Evolutionary conservation across 1,140 invertebrate genomes (phyloP).

Genomic region (Psilanteris sp.): DNA sequence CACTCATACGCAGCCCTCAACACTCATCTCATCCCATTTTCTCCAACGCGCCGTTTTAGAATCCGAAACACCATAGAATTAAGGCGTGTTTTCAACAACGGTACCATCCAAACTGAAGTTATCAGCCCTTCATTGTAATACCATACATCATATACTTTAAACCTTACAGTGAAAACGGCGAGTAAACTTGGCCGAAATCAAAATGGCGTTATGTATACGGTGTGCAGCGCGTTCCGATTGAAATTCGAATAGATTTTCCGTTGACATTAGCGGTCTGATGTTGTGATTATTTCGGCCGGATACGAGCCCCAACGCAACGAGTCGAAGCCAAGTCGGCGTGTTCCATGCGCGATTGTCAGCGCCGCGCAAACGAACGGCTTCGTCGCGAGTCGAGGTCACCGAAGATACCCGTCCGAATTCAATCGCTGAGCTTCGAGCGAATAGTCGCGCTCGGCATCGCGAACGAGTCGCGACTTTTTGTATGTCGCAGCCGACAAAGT

Average conservation of each 20-base stretch:
- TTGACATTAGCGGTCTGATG: conserved; percentile 62
- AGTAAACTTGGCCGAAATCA: conserved; percentile 56
- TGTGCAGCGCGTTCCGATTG: conserved; percentile 46
- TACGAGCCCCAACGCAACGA: conserved; percentile 10
- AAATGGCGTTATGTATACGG: conserved; percentile 72
- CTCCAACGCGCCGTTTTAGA: too few relatives aligned
- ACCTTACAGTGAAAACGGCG: too few relatives aligned
- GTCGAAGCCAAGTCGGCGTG: conserved; percentile 17
- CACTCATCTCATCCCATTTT: too few relatives aligned
- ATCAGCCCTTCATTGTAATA: too few relatives aligned
- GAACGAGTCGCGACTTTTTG: conserved; percentile 24
- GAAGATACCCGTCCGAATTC: conserved; percentile 39
- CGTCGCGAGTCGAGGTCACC: conserved; percentile 55
- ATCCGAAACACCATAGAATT: too few relatives aligned
- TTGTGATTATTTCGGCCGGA: conserved; percentile 30
- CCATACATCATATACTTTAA: too few relatives aligned
- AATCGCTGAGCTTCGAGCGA: conserved; percentile 19
- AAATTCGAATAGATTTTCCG: conserved; percentile 42
- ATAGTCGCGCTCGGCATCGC: conserved; percentile 12
- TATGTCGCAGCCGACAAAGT: conserved; percentile 34
- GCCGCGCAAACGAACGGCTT: conserved; percentile 51
- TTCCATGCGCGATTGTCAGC: conserved; percentile 22
- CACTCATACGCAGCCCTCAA: too few relatives aligned
- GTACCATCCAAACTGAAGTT: too few relatives aligned
- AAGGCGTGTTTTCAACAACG: too few relatives aligned